phyloP scores from a whole-genome alignment of 1,140 invertebrate species.

The Psilanteris sp. region DNA sequence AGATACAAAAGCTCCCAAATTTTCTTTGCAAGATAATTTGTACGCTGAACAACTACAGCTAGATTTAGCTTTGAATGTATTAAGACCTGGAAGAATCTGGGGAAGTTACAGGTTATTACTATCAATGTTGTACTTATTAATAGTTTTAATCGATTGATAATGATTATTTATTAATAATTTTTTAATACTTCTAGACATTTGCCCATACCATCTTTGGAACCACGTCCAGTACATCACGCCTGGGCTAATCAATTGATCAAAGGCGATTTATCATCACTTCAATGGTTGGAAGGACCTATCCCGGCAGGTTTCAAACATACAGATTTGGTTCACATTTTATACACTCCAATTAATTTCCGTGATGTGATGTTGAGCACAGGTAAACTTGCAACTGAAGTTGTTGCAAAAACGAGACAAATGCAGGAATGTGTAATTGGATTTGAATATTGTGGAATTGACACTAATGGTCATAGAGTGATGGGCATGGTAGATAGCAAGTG shows the following conservation, averaged over 20 bases:
- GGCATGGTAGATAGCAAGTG: constrained; percentile 82
- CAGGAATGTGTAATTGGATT: constrained; percentile 87
- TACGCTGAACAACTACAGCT: constrained; percentile 84
- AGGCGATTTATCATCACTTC: constrained; percentile 91
- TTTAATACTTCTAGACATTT: constrained; percentile 82
- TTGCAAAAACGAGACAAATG: constrained; percentile 80
- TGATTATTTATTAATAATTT: constrained; percentile 9
- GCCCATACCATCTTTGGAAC: constrained; percentile 76
- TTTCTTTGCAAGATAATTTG: constrained; percentile 83
- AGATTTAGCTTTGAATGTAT: constrained; percentile 91
- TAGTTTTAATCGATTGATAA: too few relatives aligned
- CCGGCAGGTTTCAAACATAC: constrained; percentile 65
- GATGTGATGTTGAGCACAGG: constrained; percentile 90
- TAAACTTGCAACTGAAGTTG: constrained; percentile 84
- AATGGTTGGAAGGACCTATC: constrained; percentile 87
- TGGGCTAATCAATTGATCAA: constrained; percentile 88
- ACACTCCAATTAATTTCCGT: constrained; percentile 87
- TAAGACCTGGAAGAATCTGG: constrained; percentile 84
- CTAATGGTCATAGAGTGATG: constrained; percentile 84
- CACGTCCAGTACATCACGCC: constrained; percentile 82
- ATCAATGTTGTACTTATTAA: too few relatives aligned
- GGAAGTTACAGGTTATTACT: constrained; percentile 83
- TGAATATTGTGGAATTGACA: constrained; percentile 84
- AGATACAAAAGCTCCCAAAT: constrained; percentile 84
- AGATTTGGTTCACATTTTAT: constrained; percentile 81